Evolutionary conservation across 2,888 invertebrate species (phyloP), one percentile per base, ranked within the genome.

Genomic region (Latrodectus elegans): DNA sequence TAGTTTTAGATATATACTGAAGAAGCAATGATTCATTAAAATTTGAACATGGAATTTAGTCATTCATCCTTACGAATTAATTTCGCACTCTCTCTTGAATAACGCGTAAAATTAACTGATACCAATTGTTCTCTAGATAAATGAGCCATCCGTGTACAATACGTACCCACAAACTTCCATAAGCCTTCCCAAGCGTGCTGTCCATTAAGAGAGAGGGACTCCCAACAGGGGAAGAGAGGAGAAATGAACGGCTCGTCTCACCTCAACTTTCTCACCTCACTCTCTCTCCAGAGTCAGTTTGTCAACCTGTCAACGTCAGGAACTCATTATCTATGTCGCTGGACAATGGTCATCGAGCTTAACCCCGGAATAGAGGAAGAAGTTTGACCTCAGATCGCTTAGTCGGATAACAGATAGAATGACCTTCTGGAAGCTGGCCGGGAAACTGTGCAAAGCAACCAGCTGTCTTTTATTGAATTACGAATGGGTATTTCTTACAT

Each of bases 231-330:
- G 65, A 51, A 26, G 52, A 26, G n/a, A 12, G 11, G 15, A 52
- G 26, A 55, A 55, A 53, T 70, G 71, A 55, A 79, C 17, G 49
- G 49, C n/a, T 14, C 51, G 15, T 49, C 51, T 51, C n/a, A 72
- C 80, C 80, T 72, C 64, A 49, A 38, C 55, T 51, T 75, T 75
- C 75, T 51, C 73, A 22, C 52, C 71, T 60, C 79, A 55, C 74
- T 68, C 73, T 60, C 75, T 38, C 55, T 55, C 11, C 11, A 22
- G 83, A 76, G 83, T 75, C 80, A 80, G 80, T 80, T 78, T 80
- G 80, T 85, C 85, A 80, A 80, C 22, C 85, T 80, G 85, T 80
- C 76, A 86, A 52, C 70, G 10, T 52, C 83, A 83, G 70, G 17
- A 22, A 17, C 26, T 64, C 51, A 76, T 76, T 76, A 76, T 76